Base-by-base conservation (phyloP, 2,888 invertebrate species). In the Mythimna impura region DNA sequence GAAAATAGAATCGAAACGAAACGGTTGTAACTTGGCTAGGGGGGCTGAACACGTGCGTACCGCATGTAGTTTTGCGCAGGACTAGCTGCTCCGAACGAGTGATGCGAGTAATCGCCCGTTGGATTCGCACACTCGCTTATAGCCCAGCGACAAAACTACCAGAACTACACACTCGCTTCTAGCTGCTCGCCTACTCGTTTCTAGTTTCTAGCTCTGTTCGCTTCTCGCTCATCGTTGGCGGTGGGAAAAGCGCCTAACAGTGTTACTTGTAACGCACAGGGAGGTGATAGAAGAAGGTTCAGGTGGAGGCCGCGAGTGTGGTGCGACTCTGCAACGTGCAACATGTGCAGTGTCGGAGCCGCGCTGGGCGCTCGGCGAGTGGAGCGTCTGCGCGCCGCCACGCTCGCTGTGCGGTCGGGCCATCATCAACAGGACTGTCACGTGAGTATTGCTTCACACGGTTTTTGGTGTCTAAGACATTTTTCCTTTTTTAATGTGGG, bases 211-310 rank as follows among this genome's bases (percentile, higher is more conserved):
- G 47, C 47, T 47, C 7, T 17, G 6, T 7, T 47, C 17, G 17
- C 47, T 7, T 47, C 47, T 6, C 47, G 7, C 47, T 47, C 47
- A 47, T 47, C 17, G 2, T 17, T 20, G 7, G 17, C 20, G 6
- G 20, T 20, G 17, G 3, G 17, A 7, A 17, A 47, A 47, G 47
- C 20, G 47, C 17, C 47, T 47, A 0, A 54, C 22, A 25, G 22
- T 22, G 12, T 54, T 25, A 22, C 9, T 57, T 65, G 30, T 40
- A 0, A n/a, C 14, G 0, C 9, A 0, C 80, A 96, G 96, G 79
- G 96, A 96, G 79, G 95, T 96, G 72, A 91, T 96, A 66, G 95
- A 95, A 60, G 95, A 95, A 60, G 94, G 96, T 0, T 92, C 93
- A 0, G 94, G 90, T 0, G 95, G 95, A 1, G 96, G 96, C 0